Conservation (phyloP, 1,140 invertebrate genomes). For the Zaprionus gabonicus region DNA sequence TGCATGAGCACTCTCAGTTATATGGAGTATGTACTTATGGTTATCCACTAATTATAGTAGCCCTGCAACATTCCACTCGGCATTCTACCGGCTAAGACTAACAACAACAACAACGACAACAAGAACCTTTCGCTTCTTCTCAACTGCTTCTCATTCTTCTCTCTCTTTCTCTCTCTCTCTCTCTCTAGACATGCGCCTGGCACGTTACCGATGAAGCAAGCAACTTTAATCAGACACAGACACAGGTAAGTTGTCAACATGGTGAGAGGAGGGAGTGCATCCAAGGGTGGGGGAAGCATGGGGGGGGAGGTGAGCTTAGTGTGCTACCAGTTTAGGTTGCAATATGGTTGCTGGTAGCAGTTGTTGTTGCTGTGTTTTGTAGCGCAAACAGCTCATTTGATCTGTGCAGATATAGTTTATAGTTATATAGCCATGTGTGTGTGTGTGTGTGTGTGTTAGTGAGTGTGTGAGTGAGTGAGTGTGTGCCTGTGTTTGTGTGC, state of each 20-base stretch:
- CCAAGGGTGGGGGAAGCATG: not conserved
- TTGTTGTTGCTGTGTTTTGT: conserved; percentile 29
- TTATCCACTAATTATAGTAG: conserved; percentile 69
- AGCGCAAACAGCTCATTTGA: conserved; percentile 67
- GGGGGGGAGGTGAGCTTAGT: conserved; percentile 9
- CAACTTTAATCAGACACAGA: conserved; percentile 78
- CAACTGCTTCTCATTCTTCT: conserved; percentile 22
- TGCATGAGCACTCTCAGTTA: conserved; percentile 54
- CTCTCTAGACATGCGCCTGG: conserved; percentile 72
- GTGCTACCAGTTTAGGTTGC: conserved; percentile 60
- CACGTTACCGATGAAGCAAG: conserved; percentile 79
- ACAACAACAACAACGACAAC: conserved; percentile 43
- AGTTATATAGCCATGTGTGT: not conserved
- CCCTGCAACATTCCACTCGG: conserved; percentile 57
- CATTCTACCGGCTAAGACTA: conserved; percentile 50
- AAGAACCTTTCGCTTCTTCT: conserved; percentile 24
- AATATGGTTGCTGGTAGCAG: conserved; percentile 34
- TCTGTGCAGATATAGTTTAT: not conserved
- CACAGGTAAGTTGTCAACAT: conserved; percentile 77
- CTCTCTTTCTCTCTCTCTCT: conserved; percentile 39
- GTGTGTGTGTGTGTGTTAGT: conserved; percentile 1
- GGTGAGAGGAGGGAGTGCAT: not conserved
- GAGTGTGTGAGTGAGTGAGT: too few species aligned
- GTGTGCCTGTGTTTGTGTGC: not conserved
- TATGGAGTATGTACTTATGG: conserved; percentile 52